These are phyloP conservation scores for Myotis yumanensis DNA, from an alignment of 2,113 vertebrate species.

Conservation along the genomic window DNA sequence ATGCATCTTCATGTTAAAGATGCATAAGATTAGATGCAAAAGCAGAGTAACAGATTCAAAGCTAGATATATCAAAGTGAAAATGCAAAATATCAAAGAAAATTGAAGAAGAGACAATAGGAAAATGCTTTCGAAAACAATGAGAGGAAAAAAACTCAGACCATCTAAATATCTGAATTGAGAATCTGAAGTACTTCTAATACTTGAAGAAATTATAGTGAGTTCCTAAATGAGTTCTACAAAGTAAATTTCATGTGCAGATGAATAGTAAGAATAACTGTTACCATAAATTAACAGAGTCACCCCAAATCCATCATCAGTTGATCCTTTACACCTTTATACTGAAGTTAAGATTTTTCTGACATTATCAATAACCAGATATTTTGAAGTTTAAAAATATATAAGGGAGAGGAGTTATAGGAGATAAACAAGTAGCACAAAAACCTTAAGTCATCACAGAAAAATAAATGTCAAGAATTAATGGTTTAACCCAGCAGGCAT, in stretches of 20 bases:
- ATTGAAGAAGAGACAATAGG: background rate
- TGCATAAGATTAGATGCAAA: background rate
- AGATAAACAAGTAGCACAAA: background rate
- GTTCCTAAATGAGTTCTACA: slow-evolving; percentile 17
- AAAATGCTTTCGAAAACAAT: background rate
- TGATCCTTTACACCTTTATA: background rate
- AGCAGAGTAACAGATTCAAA: slow-evolving; percentile 3
- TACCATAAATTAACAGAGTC: background rate
- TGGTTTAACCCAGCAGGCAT: background rate
- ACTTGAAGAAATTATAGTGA: background rate
- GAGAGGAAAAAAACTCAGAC: background rate
- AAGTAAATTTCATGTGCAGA: background rate
- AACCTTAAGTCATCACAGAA: background rate
- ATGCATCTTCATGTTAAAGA: background rate
- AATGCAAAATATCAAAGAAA: background rate
- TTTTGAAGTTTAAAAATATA: slow-evolving; percentile 32
- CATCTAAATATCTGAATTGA: background rate
- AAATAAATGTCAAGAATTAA: background rate
- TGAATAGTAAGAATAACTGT: background rate
- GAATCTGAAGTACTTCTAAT: background rate
- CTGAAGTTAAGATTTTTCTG: slow-evolving; percentile 18
- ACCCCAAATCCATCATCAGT: background rate
- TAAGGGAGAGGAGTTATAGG: background rate
- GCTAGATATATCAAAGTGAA: background rate
- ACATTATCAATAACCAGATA: background rate